Evolutionary conservation across 2,888 invertebrate species (phyloP).

Genomic region (Hartigia nigra): DNA sequence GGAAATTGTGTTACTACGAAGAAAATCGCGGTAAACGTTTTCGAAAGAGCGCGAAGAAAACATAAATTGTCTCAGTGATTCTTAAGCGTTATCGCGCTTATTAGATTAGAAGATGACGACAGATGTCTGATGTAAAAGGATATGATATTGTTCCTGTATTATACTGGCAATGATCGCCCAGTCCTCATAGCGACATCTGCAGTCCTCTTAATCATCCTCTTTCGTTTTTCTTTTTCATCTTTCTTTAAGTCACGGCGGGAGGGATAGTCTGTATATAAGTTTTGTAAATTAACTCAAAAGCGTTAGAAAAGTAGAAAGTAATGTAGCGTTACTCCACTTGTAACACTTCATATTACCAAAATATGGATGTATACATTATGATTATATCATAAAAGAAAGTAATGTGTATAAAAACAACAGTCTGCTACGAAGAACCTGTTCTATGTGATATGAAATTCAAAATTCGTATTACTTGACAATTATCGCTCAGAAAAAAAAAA

Average conservation of each 20-base stretch:
- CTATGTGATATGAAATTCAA: conserved; percentile 11
- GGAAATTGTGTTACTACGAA: too few species aligned
- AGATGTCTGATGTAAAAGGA: too few species aligned
- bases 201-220: too few species aligned
- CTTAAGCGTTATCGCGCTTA: too few species aligned
- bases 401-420: conserved; percentile 23
- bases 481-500: conserved; percentile 4
- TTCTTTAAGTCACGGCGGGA: not conserved
- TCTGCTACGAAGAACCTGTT: conserved; percentile 5
- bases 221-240: too few species aligned
- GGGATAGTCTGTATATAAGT: conserved; percentile 50
- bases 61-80: too few species aligned
- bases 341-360: conserved; percentile 35
- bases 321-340: conserved; percentile 28
- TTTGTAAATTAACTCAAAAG: conserved; percentile 54
- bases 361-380: conserved; percentile 34
- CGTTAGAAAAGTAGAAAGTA: conserved; percentile 23
- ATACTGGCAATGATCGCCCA: too few species aligned
- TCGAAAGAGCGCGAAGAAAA: too few species aligned
- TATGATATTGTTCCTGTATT: too few species aligned
- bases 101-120: too few species aligned
- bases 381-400: conserved; percentile 28
- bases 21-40: too few species aligned
- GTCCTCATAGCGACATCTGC: too few species aligned
- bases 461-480: conserved; percentile 9